Conservation (phyloP, 2,797 vertebrate species). For the Protonibea diacanthus region DNA sequence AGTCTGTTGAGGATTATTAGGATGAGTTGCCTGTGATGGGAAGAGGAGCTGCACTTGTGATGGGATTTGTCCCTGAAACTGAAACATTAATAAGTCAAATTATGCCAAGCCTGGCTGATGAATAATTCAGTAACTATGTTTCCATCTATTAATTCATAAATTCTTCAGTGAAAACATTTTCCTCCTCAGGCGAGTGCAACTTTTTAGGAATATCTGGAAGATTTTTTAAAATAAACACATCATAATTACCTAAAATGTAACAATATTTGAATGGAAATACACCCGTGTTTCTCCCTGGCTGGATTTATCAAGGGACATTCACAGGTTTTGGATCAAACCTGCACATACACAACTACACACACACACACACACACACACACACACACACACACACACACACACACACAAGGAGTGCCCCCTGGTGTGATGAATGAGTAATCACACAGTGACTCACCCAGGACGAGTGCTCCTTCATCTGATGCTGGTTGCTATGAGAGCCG, state of each 20-base stretch:
- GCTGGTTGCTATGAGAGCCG: conserved; percentile 94
- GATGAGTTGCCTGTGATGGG: conserved; percentile 11
- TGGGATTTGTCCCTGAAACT: conserved; percentile 41
- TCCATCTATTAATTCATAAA: conserved; percentile 42
- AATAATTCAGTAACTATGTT: conserved; percentile 61
- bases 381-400: conserved; percentile 14
- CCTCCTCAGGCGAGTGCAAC: not conserved
- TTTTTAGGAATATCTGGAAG: not conserved
- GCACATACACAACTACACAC: not conserved
- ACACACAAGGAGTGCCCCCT: conserved; percentile 44
- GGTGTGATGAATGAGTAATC: conserved; percentile 31
- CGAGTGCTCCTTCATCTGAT: conserved; percentile 98
- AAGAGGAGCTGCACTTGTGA: conserved; percentile 30
- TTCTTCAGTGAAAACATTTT: conserved; percentile 44
- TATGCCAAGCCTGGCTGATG: conserved; percentile 28
- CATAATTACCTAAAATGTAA: not conserved
- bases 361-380: not conserved
- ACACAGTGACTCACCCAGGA: conserved; percentile 89
- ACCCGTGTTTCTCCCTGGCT: not conserved
- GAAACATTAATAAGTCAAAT: conserved; percentile 56
- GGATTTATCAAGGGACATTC: not conserved
- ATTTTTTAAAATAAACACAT: conserved; percentile 1
- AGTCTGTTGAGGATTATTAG: conserved; percentile 38
- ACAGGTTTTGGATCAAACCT: not conserved
- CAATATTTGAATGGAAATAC: not conserved